Evolutionary conservation across 2,888 invertebrate genomes (phyloP).

Genomic region (Drosophila glabriapex): DNA sequence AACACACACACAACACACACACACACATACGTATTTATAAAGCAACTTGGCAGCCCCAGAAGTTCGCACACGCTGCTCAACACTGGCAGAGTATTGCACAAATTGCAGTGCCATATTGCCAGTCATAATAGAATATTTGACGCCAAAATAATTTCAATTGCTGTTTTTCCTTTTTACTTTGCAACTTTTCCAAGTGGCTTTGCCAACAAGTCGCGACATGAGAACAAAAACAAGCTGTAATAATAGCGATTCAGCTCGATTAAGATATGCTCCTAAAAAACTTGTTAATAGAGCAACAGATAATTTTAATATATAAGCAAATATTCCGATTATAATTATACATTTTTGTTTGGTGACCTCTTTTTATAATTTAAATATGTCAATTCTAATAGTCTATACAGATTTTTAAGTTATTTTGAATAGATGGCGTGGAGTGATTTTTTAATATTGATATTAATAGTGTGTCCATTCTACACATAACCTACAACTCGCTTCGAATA

Average conservation of each 20-base stretch:
- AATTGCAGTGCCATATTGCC: constrained; percentile 31
- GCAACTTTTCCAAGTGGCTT: constrained; percentile 10
- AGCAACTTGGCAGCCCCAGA: constrained; percentile 15
- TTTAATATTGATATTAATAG: background rate
- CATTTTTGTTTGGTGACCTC: too few relatives aligned
- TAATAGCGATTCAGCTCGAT: background rate
- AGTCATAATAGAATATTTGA: constrained; percentile 37
- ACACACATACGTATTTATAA: background rate
- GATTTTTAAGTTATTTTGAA: background rate
- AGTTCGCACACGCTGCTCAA: constrained; percentile 29
- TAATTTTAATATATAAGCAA: too few relatives aligned
- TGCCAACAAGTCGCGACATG: constrained; percentile 57
- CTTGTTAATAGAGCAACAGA: too few relatives aligned
- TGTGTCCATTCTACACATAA: background rate
- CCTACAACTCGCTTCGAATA: background rate
- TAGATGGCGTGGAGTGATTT: background rate
- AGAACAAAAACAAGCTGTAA: constrained; percentile 12
- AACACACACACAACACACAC: constrained; percentile 1
- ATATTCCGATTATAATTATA: too few relatives aligned
- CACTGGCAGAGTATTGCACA: constrained; percentile 22
- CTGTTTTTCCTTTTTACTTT: background rate
- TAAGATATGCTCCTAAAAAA: background rate
- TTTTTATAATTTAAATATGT: background rate
- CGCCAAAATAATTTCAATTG: constrained; percentile 45
- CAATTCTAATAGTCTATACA: background rate